Conservation (phyloP, 2,888 invertebrate genomes). For the Melolontha melolontha region DNA sequence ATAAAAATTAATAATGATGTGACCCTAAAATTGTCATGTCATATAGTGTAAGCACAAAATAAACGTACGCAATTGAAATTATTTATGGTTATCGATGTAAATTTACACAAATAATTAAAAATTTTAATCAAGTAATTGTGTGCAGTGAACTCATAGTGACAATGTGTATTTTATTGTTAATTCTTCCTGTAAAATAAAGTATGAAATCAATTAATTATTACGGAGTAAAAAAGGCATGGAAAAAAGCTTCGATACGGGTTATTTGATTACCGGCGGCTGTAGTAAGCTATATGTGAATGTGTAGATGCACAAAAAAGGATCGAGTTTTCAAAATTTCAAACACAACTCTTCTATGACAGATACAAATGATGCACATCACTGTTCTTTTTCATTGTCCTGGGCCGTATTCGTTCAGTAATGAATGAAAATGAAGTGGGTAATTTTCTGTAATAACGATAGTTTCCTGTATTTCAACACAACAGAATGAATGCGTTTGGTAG, state of each 20-base stretch:
- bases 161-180: slow-evolving; percentile 9
- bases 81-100: no score
- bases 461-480: slow-evolving; percentile 25
- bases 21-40: neutral
- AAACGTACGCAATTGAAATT: no score
- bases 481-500: slow-evolving; percentile 8
- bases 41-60: no score
- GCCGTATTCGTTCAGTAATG: slow-evolving; percentile 12
- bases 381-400: slow-evolving; percentile 25
- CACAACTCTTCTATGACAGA: slow-evolving; percentile 22
- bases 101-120: no score
- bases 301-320: slow-evolving; percentile 9
- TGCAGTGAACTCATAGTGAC: neutral
- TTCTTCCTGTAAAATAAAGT: slow-evolving; percentile 16
- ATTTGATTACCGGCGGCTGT: slow-evolving; percentile 11
- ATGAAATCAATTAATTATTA: slow-evolving; percentile 26
- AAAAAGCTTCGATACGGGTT: slow-evolving; percentile 22
- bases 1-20: no score
- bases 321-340: slow-evolving; percentile 17
- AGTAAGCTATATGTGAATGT: neutral
- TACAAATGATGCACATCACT: slow-evolving; percentile 37
- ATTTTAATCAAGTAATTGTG: no score
- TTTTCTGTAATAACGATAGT: slow-evolving; percentile 33
- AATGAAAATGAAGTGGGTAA: slow-evolving; percentile 35
- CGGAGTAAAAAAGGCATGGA: neutral